A percentile compares a stretch with the other conserved stretches of the same genome.
phyloP scores from a whole-genome alignment of 2,888 invertebrate genomes.

The Kuschelorhynchus macadamiae region DNA sequence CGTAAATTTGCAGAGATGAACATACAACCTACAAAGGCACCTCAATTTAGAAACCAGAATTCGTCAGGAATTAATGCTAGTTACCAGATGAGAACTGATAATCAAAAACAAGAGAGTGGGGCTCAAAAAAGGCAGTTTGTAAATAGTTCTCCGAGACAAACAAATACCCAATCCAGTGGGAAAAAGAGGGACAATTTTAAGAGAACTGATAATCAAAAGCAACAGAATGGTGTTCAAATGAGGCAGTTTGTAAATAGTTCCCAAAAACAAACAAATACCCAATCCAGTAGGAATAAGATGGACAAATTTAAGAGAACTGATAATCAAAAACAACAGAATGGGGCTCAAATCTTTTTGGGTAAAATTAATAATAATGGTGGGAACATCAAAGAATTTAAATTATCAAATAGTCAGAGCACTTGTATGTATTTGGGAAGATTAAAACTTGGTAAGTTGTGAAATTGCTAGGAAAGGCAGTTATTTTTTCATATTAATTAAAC shows the following conservation, averaged over 20 bases:
- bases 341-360: not conserved
- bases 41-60: not conserved
- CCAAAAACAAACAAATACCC: not conserved
- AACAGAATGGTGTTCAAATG: constrained; percentile 5
- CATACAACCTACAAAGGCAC: not conserved
- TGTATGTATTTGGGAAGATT: constrained; percentile 32
- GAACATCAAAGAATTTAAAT: not conserved
- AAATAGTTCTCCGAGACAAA: not conserved
- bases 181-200: not conserved
- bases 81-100: not conserved
- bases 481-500: not conserved
- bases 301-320: not conserved
- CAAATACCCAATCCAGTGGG: not conserved
- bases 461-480: not conserved
- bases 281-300: not conserved
- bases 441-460: constrained; percentile 19
- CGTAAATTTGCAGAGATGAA: not conserved
- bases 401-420: constrained; percentile 8
- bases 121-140: constrained; percentile 5
- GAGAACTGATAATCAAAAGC: constrained; percentile 1
- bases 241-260: not conserved
- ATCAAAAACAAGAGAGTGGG: constrained; percentile 4
- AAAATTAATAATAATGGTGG: not conserved
- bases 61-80: not conserved
- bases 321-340: not conserved